phyloP scores from a whole-genome alignment of 1,140 invertebrate species.

The Mercenaria mercenaria region DNA sequence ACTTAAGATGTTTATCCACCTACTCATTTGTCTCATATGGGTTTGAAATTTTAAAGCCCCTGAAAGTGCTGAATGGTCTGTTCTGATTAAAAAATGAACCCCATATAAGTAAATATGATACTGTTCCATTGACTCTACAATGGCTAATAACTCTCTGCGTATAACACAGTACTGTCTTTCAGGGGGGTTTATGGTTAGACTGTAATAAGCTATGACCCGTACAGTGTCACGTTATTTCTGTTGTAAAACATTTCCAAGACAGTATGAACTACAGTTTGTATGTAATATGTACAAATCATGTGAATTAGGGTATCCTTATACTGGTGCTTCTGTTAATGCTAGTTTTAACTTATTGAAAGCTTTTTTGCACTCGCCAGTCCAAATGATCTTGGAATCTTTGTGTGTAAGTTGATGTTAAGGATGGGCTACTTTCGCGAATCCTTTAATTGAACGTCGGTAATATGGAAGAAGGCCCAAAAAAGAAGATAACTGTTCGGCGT shows the following conservation, averaged over 20 bases:
- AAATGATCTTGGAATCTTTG: neutral
- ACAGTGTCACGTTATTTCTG: neutral
- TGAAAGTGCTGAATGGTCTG: neutral
- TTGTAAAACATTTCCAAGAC: neutral
- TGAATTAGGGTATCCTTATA: neutral
- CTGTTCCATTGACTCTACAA: neutral
- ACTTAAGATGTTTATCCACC: neutral
- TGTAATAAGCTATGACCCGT: neutral
- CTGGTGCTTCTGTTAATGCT: neutral
- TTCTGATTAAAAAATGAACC: neutral
- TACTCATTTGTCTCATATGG: neutral
- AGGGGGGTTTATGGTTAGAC: neutral
- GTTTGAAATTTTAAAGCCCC: neutral
- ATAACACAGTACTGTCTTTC: neutral
- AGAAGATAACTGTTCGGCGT: neutral
- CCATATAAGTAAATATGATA: neutral
- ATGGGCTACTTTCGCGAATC: neutral
- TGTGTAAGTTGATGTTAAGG: slow-evolving; percentile 18
- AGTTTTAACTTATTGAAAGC: neutral
- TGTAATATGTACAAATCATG: neutral
- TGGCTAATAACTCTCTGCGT: neutral
- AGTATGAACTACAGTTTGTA: neutral
- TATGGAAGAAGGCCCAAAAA: slow-evolving; percentile 6
- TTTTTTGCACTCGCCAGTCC: neutral
- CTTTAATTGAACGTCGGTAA: slow-evolving; percentile 1